Percentiles rank a stretch among this genome's conserved stretches.
phyloP scores from a whole-genome alignment of 2,113 vertebrate genomes.

The Ceyx margarethae region DNA sequence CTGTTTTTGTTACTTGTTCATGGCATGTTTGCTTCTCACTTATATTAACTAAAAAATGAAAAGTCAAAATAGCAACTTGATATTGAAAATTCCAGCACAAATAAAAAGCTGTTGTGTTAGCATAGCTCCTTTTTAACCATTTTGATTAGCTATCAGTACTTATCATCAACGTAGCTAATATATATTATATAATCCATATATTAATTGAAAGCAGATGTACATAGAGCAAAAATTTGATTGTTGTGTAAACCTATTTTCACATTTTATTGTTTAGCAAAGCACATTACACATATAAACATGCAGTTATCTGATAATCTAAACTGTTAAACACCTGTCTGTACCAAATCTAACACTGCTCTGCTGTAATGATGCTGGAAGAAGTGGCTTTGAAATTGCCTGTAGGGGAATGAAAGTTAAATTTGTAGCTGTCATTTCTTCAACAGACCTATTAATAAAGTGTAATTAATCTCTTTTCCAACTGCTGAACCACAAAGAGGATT shows the following conservation, averaged over 20 bases:
- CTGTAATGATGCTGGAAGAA: not conserved
- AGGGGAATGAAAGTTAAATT: not conserved
- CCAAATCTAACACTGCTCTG: not conserved
- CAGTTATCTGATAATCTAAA: not conserved
- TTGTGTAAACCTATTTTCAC: constrained; percentile 19
- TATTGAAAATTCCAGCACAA: not conserved
- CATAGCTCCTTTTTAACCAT: not conserved
- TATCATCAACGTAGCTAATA: not conserved
- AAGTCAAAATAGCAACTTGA: not conserved
- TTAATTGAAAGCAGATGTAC: not conserved
- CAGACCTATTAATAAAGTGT: not conserved
- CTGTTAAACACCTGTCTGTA: not conserved
- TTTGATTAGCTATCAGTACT: not conserved
- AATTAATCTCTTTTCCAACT: not conserved
- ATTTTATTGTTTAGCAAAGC: constrained; percentile 52
- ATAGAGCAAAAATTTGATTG: constrained; percentile 6
- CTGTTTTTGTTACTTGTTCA: not conserved
- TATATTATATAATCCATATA: no score
- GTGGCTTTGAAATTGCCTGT: not conserved
- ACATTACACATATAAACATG: constrained; percentile 40
- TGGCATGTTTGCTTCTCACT: not conserved
- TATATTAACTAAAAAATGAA: not conserved
- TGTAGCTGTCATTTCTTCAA: not conserved
- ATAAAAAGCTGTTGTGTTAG: not conserved
- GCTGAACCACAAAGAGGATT: not conserved